phyloP scores from a whole-genome alignment of 2,888 invertebrate genomes.

The Tenthredo scrophulariae region DNA sequence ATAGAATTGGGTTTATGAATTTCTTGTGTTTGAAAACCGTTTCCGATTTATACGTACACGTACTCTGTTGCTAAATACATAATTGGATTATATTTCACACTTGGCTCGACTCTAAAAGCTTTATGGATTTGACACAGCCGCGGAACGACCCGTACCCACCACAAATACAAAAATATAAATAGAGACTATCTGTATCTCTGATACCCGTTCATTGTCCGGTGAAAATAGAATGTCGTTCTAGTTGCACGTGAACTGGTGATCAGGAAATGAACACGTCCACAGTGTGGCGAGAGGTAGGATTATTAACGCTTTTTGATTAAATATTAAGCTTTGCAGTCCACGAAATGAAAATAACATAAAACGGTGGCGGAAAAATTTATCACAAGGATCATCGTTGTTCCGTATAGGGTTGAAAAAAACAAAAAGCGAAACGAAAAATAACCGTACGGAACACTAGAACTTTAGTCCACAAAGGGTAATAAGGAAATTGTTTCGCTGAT shows the following conservation, averaged over 20 bases:
- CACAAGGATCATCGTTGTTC: no score
- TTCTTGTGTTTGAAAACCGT: background rate
- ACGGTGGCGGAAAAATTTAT: no score
- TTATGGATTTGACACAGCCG: conserved; percentile 39
- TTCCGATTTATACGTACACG: background rate
- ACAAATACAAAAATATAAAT: conserved; percentile 33
- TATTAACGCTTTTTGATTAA: conserved; percentile 42
- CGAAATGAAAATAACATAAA: background rate
- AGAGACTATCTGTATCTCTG: background rate
- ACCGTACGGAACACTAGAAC: background rate
- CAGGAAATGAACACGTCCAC: conserved; percentile 44
- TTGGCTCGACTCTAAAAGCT: conserved; percentile 27
- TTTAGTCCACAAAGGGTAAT: conserved; percentile 13
- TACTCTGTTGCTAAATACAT: background rate
- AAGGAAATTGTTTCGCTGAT: conserved; percentile 24
- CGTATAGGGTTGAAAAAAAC: background rate
- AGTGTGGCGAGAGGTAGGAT: background rate
- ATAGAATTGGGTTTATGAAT: conserved; percentile 1
- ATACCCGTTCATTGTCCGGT: conserved; percentile 29
- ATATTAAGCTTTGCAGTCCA: background rate
- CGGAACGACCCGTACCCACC: background rate
- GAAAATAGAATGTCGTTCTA: conserved; percentile 42
- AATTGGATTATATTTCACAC: conserved; percentile 26
- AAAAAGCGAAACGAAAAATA: background rate
- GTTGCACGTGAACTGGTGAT: conserved; percentile 40